Percentiles rank a stretch among this genome's conserved stretches.
Conservation (phyloP, 2,113 vertebrate genomes). For the Vombatus ursinus region DNA sequence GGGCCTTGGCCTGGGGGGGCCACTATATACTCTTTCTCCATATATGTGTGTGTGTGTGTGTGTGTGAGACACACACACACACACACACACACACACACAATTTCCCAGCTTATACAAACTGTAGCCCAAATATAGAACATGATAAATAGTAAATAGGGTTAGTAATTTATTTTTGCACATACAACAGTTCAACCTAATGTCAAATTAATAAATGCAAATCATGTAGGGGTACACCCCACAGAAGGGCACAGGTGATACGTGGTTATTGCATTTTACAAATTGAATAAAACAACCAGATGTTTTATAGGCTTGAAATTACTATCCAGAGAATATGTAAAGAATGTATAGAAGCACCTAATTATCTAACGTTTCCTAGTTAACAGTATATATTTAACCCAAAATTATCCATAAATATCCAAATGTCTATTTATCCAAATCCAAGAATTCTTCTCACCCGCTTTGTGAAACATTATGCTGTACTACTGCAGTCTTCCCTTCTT, state of each 20-base stretch:
- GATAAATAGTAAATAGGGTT: not conserved
- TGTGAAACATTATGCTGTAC: slow-evolving; percentile 57
- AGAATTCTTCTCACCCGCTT: slow-evolving; percentile 64
- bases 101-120: not conserved
- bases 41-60: no score
- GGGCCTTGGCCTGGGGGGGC: not conserved
- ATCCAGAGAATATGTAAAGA: slow-evolving; percentile 36
- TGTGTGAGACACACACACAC: no score
- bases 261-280: not conserved
- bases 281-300: not conserved
- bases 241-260: slow-evolving; percentile 20
- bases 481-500: slow-evolving; percentile 28
- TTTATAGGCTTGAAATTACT: slow-evolving; percentile 16
- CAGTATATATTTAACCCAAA: slow-evolving; percentile 68
- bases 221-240: slow-evolving; percentile 12
- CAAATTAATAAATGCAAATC: slow-evolving; percentile 48
- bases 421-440: slow-evolving; percentile 34
- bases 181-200: not conserved
- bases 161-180: not conserved
- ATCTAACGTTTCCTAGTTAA: slow-evolving; percentile 70
- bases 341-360: slow-evolving; percentile 48
- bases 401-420: not conserved
- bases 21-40: not conserved
- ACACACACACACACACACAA: not conserved
- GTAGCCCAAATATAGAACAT: not conserved